These are phyloP conservation scores for Piezodorus guildinii DNA, from an alignment of 1,140 invertebrate genomes.

Conservation along the genomic window DNA sequence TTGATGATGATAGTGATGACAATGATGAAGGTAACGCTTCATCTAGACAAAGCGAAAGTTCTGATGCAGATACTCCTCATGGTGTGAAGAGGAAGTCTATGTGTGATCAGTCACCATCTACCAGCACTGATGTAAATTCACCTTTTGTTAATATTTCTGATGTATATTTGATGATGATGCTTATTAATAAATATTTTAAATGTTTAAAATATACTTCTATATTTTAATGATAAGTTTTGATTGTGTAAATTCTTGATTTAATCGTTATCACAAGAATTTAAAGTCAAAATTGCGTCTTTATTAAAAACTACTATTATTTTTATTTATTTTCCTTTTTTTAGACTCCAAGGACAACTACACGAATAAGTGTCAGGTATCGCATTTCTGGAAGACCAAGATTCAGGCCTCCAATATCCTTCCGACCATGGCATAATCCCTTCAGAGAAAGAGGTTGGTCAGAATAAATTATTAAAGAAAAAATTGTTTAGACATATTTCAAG, in stretches of 20 bases:
- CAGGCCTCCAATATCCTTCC: background rate
- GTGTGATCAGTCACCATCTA: background rate
- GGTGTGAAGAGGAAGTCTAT: constrained; percentile 2
- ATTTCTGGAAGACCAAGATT: background rate
- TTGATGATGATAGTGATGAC: constrained; percentile 9
- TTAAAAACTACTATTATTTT: too few relatives aligned
- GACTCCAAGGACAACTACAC: background rate
- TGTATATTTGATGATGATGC: background rate
- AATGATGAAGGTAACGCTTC: background rate
- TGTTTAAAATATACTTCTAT: too few relatives aligned
- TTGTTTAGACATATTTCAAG: background rate
- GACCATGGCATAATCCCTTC: background rate
- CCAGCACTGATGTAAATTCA: background rate
- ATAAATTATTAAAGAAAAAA: background rate
- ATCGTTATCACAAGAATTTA: too few relatives aligned
- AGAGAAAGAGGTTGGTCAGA: background rate
- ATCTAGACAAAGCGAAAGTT: background rate
- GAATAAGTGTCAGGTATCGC: background rate
- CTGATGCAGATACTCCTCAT: background rate
- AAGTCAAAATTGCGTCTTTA: too few relatives aligned
- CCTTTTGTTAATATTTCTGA: background rate
- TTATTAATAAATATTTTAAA: too few relatives aligned
- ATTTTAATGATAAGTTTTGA: too few relatives aligned
- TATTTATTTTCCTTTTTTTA: background rate
- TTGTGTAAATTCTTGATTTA: too few relatives aligned